phyloP scores from a whole-genome alignment of 1,140 invertebrate species.

The Hyphantria cunea region DNA sequence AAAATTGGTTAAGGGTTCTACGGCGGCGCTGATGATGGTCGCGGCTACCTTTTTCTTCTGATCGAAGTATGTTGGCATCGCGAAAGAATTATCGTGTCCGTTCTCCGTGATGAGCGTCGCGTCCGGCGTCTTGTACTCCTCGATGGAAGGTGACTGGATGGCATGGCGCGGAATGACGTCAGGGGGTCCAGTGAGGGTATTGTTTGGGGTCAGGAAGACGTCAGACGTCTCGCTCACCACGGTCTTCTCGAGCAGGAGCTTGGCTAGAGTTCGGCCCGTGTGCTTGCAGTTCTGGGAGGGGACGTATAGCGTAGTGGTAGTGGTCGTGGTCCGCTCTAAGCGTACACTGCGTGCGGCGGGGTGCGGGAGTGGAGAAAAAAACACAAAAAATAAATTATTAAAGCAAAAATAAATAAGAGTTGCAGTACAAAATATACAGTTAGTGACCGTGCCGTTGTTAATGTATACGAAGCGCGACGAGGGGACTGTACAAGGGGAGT shows the following conservation, averaged over 20 bases:
- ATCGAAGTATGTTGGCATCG: conserved; percentile 78
- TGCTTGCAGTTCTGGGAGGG: conserved; percentile 51
- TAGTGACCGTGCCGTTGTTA: conserved; percentile 54
- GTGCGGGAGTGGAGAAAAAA: conserved; percentile 34
- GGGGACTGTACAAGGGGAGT: conserved; percentile 31
- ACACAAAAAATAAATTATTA: conserved; percentile 56
- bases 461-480: conserved; percentile 33
- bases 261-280: conserved; percentile 52
- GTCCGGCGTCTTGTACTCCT: conserved; percentile 70
- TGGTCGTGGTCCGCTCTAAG: conserved; percentile 49
- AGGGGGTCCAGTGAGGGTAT: conserved; percentile 54
- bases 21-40: conserved; percentile 58
- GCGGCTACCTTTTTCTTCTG: conserved; percentile 63
- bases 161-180: conserved; percentile 63
- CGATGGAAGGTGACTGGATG: conserved; percentile 50
- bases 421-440: conserved; percentile 34
- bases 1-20: conserved; percentile 73
- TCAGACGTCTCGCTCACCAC: conserved; percentile 57
- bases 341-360: conserved; percentile 47
- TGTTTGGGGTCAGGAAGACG: conserved; percentile 64
- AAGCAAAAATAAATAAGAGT: conserved; percentile 43
- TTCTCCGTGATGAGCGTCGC: conserved; percentile 46
- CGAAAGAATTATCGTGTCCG: conserved; percentile 58
- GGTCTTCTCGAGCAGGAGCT: conserved; percentile 59
- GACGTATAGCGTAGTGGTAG: conserved; percentile 49